Evolutionary conservation across 2,888 invertebrate species (phyloP), one percentile per base, ranked within the genome.

Genomic region (Drosophila lacicola): DNA sequence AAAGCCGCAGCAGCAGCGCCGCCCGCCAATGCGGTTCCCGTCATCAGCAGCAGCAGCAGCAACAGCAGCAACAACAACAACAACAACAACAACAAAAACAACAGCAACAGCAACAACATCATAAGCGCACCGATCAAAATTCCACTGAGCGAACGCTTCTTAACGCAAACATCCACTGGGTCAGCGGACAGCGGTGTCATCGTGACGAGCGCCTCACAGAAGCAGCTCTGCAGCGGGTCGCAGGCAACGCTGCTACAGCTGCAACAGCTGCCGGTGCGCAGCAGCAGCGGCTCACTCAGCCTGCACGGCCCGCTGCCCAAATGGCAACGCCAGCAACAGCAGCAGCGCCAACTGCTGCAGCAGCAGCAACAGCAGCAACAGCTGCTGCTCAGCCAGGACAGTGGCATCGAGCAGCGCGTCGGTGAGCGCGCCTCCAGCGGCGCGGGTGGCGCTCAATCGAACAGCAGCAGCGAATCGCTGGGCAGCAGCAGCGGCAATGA

Each of bases 141-240:
- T 61, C 91, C 92, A 36, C 46, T 91, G 62, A 90, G 79, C 73
- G 91, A 90, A 65, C 82, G 89, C n/a, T 91, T 91, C 76, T 83
- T 90, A 34, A 89, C 90, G n/a, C 91, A 92, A 77, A 82, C 91
- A 13, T 91, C 91, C 13, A 91, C 89, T 21, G 90, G 92, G 14
- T 91, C 91, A 13, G 91, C 91, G 14, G 91, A 91, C 73, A 92
- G 92, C 79, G 91, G 91, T 8, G 87, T 89, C 60, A 80, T 90
- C 50, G 78, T 83, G 47, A 78, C 77, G 49, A 78, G 80, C 58
- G 73, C 70, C 36, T 79, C 83, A 39, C 82, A 82, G 47, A 81
- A 84, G 63, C 81, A 80, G 47, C 78, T 81, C 56, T 68, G 68
- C 60, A 53, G 42, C 60, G 44, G 50, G n/a, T 49, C 51, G 29